Percentiles rank a stretch among this genome's conserved stretches.
phyloP scores from a whole-genome alignment of 2,797 vertebrate species.

The Antennarius maculatus region DNA sequence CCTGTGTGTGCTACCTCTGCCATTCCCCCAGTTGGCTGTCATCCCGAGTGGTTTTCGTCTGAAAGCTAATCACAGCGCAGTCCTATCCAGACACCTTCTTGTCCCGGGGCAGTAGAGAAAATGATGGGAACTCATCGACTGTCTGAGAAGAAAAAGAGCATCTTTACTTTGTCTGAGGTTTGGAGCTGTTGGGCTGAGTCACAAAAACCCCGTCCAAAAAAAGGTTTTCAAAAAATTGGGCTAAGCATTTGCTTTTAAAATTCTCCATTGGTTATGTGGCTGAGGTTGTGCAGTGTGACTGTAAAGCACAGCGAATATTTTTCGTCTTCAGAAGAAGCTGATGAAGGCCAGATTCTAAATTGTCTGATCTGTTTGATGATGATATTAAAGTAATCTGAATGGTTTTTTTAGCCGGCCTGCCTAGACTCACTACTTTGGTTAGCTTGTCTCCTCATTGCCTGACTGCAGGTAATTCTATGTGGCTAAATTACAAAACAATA shows the following conservation, averaged over 20 bases:
- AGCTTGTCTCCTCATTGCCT: too few relatives aligned
- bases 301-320: conserved; percentile 25
- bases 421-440: too few relatives aligned
- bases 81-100: conserved; percentile 66
- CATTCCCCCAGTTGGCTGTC: conserved; percentile 46
- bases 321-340: background rate
- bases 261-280: conserved; percentile 48
- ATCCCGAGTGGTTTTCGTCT: conserved; percentile 68
- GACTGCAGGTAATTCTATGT: too few relatives aligned
- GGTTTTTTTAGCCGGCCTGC: too few relatives aligned
- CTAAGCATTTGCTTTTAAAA: conserved; percentile 44
- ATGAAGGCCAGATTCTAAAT: conserved; percentile 5
- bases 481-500: too few relatives aligned
- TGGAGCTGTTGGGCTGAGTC: conserved; percentile 42
- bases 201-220: conserved; percentile 18
- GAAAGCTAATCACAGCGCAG: conserved; percentile 63
- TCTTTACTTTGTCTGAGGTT: conserved; percentile 74
- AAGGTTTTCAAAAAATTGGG: background rate
- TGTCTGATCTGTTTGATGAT: conserved; percentile 2
- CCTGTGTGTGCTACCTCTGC: conserved; percentile 23
- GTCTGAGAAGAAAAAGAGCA: conserved; percentile 63
- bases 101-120: conserved; percentile 58
- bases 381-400: background rate
- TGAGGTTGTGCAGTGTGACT: background rate
- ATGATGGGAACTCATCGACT: conserved; percentile 54